phyloP scores from a whole-genome alignment of 2,888 invertebrate species.

The Leptopilina syphax region DNA sequence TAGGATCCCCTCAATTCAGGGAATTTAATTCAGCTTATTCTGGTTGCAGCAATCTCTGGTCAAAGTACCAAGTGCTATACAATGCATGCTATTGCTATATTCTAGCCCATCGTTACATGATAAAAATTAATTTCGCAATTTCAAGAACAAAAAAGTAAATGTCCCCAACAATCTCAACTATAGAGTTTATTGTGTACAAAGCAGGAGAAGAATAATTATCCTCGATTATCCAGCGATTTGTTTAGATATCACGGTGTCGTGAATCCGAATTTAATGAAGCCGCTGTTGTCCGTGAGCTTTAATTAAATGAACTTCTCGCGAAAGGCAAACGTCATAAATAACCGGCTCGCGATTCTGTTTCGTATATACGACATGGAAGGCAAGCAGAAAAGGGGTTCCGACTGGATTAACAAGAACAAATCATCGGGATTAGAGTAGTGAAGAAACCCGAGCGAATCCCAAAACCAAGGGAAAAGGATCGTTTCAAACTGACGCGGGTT shows the following conservation, averaged over 20 bases:
- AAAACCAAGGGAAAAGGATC: constrained; percentile 47
- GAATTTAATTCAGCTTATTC: too few species aligned
- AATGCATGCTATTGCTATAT: too few species aligned
- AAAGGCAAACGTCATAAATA: constrained; percentile 53
- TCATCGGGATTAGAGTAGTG: constrained; percentile 72
- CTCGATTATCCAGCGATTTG: constrained; percentile 28
- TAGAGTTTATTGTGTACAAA: neutral
- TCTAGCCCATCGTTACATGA: too few species aligned
- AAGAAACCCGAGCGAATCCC: constrained; percentile 41
- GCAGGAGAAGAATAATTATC: constrained; percentile 1
- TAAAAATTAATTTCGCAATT: too few species aligned
- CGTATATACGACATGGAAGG: constrained; percentile 16
- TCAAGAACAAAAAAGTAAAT: too few species aligned
- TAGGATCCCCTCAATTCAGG: too few species aligned
- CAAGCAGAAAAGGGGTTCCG: constrained; percentile 39
- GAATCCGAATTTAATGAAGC: constrained; percentile 15
- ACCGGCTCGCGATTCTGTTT: constrained; percentile 36
- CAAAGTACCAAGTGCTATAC: too few species aligned
- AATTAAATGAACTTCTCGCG: constrained; percentile 39
- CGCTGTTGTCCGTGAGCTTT: constrained; percentile 11
- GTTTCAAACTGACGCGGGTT: constrained; percentile 50
- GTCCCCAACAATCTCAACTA: too few species aligned
- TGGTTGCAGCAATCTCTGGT: too few species aligned
- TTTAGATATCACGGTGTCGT: constrained; percentile 12
- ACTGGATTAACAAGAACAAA: constrained; percentile 74